Evolutionary conservation across 23 tunicate species (phyloP).

Genomic region (Halocynthia roretzi): DNA sequence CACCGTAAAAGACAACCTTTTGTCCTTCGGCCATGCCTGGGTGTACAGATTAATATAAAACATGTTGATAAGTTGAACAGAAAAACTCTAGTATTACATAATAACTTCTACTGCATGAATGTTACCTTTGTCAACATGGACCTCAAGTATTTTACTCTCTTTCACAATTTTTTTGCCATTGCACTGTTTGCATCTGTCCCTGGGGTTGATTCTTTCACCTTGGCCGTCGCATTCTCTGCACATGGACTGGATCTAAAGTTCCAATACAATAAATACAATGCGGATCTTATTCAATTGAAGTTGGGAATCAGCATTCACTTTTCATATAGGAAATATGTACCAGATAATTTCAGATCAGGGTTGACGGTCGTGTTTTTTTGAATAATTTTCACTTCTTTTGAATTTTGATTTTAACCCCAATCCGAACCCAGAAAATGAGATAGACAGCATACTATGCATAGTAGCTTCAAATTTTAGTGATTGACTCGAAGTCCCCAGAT

Average conservation of each 20-base stretch:
- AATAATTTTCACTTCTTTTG: too few relatives aligned
- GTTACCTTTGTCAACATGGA: constrained; percentile 86
- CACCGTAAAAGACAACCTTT: constrained; percentile 84
- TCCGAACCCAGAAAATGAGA: too few relatives aligned
- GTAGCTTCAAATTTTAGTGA: too few relatives aligned
- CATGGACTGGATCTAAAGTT: constrained; percentile 58
- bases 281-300: too few relatives aligned
- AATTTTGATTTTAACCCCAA: too few relatives aligned
- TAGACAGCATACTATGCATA: too few relatives aligned
- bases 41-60: not conserved
- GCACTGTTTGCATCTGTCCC: constrained; percentile 86
- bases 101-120: not conserved
- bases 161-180: constrained; percentile 69
- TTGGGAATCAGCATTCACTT: too few relatives aligned
- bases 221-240: constrained; percentile 93
- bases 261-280: too few relatives aligned
- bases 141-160: constrained; percentile 81
- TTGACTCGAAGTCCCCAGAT: too few relatives aligned
- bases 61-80: not conserved
- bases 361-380: too few relatives aligned
- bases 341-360: too few relatives aligned
- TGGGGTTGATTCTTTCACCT: constrained; percentile 79
- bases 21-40: constrained; percentile 94
- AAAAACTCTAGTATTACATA: not conserved
- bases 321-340: too few relatives aligned